Base-by-base conservation (phyloP, 1,140 invertebrate species). In the Augochlora pura region DNA sequence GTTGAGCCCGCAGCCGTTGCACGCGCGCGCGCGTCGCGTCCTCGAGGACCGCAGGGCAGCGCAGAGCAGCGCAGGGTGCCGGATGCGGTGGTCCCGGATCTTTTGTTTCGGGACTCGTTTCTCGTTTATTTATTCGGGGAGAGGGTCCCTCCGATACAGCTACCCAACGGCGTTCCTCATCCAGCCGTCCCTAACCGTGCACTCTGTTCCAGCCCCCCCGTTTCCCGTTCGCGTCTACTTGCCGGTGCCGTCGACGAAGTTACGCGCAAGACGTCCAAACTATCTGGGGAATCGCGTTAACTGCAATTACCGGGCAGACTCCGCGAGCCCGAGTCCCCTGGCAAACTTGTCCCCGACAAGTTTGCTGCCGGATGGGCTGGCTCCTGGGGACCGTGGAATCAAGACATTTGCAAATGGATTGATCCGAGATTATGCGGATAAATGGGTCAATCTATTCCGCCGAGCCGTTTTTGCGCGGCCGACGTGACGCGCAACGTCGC, bases 71-170 rank as follows among this genome's bases (percentile, higher is more conserved):
- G 6, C 14, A 12, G 12, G 49, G 49, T 52, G 49, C 5, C 57
- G 42, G 57, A 70, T 23, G 4, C 1, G 18, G 18, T 12, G 42
- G 1, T 12, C 23, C 12, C n/a, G 14, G 23, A 63, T 64, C 76
- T 77, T 72, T 74, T 63, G 67, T 85, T 63, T 8, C 32, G 18
- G 6, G 21, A 65, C 54, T 68, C 67, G 62, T 79, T 80, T n/a
- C n/a, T n/a, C n/a, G n/a, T n/a, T 85, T 81, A 80, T 85, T 85
- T 82, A 80, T 81, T 76, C 76, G 62, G 1, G 32, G 32, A 82
- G 75, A n/a, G n/a, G n/a, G n/a, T n/a, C n/a, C n/a, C n/a, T n/a
- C n/a, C 5, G 49, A 16, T 52, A 14, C 49, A 52, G 14, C 42
- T 42, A 42, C 39, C 46, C 16, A 8, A 1, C 46, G 8, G 8